Conservation (phyloP, 2,888 invertebrate genomes). For the Harpalus rufipes region DNA sequence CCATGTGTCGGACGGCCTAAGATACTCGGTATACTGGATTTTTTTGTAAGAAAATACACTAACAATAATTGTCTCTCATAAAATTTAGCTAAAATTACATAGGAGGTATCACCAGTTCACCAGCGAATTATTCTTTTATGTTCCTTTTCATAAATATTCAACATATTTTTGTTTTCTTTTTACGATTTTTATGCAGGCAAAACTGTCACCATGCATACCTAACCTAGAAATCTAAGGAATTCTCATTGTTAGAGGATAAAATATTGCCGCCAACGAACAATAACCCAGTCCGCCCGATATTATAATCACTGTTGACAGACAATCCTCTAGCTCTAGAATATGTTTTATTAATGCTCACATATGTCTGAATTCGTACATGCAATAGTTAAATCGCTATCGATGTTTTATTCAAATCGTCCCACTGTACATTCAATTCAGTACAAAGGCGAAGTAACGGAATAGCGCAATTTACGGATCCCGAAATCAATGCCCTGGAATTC, state of each 20-base stretch:
- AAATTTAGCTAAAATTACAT: no score
- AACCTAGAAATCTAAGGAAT: slow-evolving; percentile 17
- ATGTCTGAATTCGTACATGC: slow-evolving; percentile 17
- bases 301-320: slow-evolving; percentile 51
- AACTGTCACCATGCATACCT: slow-evolving; percentile 8
- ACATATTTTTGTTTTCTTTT: no score
- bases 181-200: not conserved
- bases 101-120: no score
- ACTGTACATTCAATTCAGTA: slow-evolving; percentile 8
- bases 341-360: slow-evolving; percentile 56
- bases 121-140: no score
- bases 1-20: no score
- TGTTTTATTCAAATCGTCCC: slow-evolving; percentile 64
- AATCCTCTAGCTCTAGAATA: slow-evolving; percentile 20
- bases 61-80: no score
- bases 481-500: not conserved
- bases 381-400: slow-evolving; percentile 1
- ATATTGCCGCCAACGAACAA: slow-evolving; percentile 48
- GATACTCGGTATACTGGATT: no score
- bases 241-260: slow-evolving; percentile 8
- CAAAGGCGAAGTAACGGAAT: slow-evolving; percentile 14
- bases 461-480: slow-evolving; percentile 1
- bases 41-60: no score
- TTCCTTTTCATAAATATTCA: no score
- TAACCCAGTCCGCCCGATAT: slow-evolving; percentile 38